phyloP scores from a whole-genome alignment of 2,888 invertebrate genomes.

The Artemia sinica region DNA sequence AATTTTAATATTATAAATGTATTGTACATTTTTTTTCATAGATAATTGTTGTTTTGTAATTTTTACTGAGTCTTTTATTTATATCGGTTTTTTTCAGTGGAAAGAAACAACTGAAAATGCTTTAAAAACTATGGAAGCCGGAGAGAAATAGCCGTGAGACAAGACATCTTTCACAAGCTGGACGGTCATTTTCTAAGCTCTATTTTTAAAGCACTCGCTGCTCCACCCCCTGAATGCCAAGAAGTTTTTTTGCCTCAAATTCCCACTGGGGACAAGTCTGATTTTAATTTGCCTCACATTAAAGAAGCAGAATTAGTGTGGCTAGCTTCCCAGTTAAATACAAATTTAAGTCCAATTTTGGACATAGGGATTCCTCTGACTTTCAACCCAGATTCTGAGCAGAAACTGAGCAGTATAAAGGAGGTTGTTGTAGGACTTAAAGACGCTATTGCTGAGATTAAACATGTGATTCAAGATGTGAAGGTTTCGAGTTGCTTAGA shows the following conservation, averaged over 20 bases:
- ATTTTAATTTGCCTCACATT: neutral
- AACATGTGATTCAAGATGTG: neutral
- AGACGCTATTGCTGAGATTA: conserved; percentile 1
- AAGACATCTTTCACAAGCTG: neutral
- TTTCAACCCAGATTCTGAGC: neutral
- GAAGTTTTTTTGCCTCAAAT: neutral
- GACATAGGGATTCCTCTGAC: conserved; percentile 6
- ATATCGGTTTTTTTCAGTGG: neutral
- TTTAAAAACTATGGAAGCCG: neutral
- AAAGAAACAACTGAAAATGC: neutral
- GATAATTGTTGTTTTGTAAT: too few relatives aligned
- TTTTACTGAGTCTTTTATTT: too few relatives aligned
- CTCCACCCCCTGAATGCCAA: neutral
- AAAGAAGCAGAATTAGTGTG: neutral
- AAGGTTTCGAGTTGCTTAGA: conserved; percentile 2
- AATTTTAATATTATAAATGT: too few relatives aligned
- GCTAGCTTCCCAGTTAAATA: neutral
- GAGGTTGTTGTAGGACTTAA: neutral
- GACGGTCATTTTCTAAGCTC: conserved; percentile 3
- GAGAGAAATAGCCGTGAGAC: neutral
- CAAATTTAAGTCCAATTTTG: neutral
- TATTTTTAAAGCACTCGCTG: neutral
- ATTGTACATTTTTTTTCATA: too few relatives aligned
- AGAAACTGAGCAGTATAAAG: conserved; percentile 4
- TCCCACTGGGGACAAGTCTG: neutral